A percentile compares a stretch with the other conserved stretches of the same genome.
phyloP scores from a whole-genome alignment of 2,797 vertebrate genomes.

The Thripadectes ignobilis region DNA sequence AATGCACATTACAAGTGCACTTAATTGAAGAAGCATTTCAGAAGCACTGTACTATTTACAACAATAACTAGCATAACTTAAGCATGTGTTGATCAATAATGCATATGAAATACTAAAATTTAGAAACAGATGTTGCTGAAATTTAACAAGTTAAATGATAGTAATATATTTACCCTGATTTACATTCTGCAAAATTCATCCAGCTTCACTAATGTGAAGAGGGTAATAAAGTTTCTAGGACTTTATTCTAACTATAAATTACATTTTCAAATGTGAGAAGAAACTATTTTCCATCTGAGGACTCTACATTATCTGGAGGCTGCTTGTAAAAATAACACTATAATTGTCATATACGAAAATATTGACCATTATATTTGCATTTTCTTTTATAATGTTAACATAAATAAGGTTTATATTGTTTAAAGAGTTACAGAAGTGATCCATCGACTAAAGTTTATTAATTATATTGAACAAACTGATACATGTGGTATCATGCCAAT shows the following conservation, averaged over 20 bases:
- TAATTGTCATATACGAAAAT: background rate
- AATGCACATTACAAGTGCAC: background rate
- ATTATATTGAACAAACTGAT: background rate
- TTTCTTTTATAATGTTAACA: constrained; percentile 1
- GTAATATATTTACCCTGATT: constrained; percentile 9
- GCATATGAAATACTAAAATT: background rate
- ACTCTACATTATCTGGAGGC: background rate
- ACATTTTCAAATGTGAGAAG: constrained; percentile 33
- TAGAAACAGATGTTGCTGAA: constrained; percentile 65
- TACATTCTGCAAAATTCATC: background rate
- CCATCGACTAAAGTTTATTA: background rate
- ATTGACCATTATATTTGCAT: background rate
- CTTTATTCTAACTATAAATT: constrained; percentile 47
- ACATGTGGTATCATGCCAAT: background rate
- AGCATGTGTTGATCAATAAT: constrained; percentile 36
- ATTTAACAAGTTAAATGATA: constrained; percentile 59
- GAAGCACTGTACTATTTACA: background rate
- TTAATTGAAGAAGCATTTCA: background rate
- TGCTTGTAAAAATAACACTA: constrained; percentile 18
- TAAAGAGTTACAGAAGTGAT: constrained; percentile 23
- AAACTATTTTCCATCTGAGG: background rate
- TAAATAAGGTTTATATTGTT: background rate
- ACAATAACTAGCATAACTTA: background rate
- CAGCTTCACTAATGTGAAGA: background rate
- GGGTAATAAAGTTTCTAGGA: background rate